Base-by-base conservation (phyloP, 1,140 invertebrate species). In the Alviniconcha marisindica region DNA sequence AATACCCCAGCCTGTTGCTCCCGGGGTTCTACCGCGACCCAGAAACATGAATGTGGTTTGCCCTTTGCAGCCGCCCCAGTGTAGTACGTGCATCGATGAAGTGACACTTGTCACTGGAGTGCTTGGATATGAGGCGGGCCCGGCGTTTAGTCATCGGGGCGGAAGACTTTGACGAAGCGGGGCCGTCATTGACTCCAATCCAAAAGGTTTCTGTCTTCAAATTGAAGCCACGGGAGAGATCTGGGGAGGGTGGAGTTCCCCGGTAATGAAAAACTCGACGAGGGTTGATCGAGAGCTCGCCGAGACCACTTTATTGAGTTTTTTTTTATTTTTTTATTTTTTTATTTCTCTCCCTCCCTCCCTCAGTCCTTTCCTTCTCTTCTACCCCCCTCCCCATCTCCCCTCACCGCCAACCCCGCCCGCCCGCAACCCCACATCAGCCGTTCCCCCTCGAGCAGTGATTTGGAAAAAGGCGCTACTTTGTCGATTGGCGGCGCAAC, bases 381-480 rank as follows among this genome's bases (percentile, higher is more conserved):
- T 31, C 31, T 14, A 31, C 71, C 31, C 38, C 31, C 18, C 38
- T 74, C 18, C n/a, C 71, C 31, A 3, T 74, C 71, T 42, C 14
- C 31, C 71, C 24, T 31, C 63, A 66, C 63, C 24, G 5, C 44
- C 63, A 33, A 5, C 12, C 63, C 63, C 31, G 28, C 44, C 44
- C 44, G 7, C 44, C 44, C 44, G 7, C 44, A 18, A 48, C 44
- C n/a, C n/a, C n/a, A n/a, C n/a, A n/a, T n/a, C n/a, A n/a, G n/a
- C n/a, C n/a, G n/a, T 48, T 48, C 44, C 44, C 18, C 44, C 44
- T 48, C 63, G 21, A 71, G 73, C 73, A 76, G 73, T 76, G 73
- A 76, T 76, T 76, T 76, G 12, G 42, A 48, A 76, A 76, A 71
- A 42, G 42, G 40, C 73, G 73, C 42, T 54, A 76, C 44, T 54